phyloP scores from a whole-genome alignment of 2,113 vertebrate species.

The Cettia cetti region DNA sequence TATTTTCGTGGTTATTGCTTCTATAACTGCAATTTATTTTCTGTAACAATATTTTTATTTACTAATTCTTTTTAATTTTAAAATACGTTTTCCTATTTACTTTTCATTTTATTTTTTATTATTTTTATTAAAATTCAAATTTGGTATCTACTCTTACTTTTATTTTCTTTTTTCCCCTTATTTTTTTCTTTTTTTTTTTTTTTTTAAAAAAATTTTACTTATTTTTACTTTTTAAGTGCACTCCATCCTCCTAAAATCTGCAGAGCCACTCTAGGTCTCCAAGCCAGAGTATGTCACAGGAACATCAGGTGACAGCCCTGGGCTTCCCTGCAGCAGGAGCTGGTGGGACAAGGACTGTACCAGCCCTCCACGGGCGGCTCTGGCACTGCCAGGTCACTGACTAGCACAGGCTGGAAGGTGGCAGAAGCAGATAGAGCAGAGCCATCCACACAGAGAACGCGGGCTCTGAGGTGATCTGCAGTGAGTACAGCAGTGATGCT shows the following conservation, averaged over 20 bases:
- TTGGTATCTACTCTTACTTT: background rate
- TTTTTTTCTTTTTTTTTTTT: background rate
- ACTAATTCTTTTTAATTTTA: background rate
- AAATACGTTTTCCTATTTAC: background rate
- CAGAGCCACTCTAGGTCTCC: background rate
- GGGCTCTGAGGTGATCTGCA: background rate
- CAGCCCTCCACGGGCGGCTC: background rate
- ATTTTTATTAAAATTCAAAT: background rate
- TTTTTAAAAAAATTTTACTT: background rate
- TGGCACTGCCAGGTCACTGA: background rate
- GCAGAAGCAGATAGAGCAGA: background rate
- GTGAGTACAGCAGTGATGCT: background rate
- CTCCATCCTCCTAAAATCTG: background rate
- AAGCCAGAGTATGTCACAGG: background rate
- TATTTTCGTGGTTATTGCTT: background rate
- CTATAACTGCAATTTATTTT: background rate
- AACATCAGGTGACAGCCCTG: background rate
- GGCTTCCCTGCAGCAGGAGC: background rate
- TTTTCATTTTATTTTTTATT: background rate
- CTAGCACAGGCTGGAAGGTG: background rate
- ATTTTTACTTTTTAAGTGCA: background rate
- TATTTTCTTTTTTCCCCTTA: background rate
- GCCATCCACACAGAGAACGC: fast-evolving
- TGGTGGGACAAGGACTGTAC: fast-evolving
- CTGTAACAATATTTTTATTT: background rate